Conservation (phyloP, 2,797 vertebrate species). For the Pitangus sulphuratus region DNA sequence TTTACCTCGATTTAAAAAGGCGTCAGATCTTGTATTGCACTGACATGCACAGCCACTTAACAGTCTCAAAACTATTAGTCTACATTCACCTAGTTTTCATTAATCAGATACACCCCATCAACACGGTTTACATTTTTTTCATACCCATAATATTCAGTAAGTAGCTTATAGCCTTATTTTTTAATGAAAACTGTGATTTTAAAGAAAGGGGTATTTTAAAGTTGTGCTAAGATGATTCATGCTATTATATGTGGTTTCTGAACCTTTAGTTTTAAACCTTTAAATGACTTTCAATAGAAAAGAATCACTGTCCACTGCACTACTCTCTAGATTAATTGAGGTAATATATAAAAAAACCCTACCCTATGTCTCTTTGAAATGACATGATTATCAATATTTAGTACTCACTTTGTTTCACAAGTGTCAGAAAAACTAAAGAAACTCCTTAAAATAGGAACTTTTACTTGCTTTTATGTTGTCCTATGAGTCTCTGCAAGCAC, state of each 20-base stretch:
- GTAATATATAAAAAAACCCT: background rate
- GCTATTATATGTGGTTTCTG: background rate
- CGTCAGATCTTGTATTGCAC: background rate
- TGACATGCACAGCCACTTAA: background rate
- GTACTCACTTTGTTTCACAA: background rate
- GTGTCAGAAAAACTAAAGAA: background rate
- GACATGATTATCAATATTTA: background rate
- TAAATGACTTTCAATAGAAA: background rate
- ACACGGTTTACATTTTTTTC: background rate
- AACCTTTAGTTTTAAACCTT: background rate
- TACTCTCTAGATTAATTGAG: background rate
- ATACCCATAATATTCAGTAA: background rate
- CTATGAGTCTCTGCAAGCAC: background rate
- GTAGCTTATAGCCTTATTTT: background rate
- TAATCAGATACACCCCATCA: background rate
- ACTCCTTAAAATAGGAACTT: background rate
- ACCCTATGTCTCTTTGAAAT: background rate
- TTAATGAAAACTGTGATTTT: background rate
- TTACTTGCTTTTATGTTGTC: background rate
- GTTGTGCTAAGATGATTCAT: background rate
- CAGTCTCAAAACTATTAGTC: background rate
- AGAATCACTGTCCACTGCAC: background rate
- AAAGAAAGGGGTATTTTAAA: background rate
- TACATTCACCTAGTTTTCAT: background rate
- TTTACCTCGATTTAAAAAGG: background rate